Base-by-base conservation (phyloP, 2,797 vertebrate species). In the Antrozous pallidus region DNA sequence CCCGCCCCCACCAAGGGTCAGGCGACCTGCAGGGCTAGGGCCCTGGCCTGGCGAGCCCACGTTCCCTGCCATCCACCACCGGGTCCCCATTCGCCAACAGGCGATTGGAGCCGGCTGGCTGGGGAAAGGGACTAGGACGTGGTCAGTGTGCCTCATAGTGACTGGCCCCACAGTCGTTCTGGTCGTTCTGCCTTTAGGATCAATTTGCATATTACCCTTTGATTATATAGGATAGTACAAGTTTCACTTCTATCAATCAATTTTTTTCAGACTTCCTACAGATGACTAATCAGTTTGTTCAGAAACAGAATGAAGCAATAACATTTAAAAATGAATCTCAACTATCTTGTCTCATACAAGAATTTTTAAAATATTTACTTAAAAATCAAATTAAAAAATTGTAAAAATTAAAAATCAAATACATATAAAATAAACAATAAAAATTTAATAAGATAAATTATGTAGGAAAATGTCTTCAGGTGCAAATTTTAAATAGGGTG, bases 221-320 rank as follows among this genome's bases (percentile, higher is more conserved):
- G 22, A 56, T 56, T 56, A 56, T 45, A 71, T 74, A 74, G 42
- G 58, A 28, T 36, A 40, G 38, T 49, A 77, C 20, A 87, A 40
- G 49, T 80, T 75, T 70, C 63, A 94, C 71, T 78, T 81, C 26
- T 3, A n/a, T 49, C 54, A 49, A 92, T 69, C 26, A 47, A 38
- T 88, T 87, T 93, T 71, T 90, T 88, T 86, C 81, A 65, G 56
- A 63, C 13, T 81, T 87, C 58, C 79, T 88, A 65, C 0, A 89
- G 17, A 86, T 69, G 49, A 87, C 9, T 31, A 63, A 28, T 79
- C 58, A 81, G 26, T 58, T 54, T 91, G 17, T 2, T 42, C n/a
- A 77, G n/a, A 95, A 95, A 88, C 82, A 88, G 11, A 88, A 73
- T 38, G 16, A 82, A 90, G 63, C 24, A 80, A 9, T 85, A 94